Base-by-base conservation (phyloP, 1,140 invertebrate species). In the Drosophila baimaii region DNA sequence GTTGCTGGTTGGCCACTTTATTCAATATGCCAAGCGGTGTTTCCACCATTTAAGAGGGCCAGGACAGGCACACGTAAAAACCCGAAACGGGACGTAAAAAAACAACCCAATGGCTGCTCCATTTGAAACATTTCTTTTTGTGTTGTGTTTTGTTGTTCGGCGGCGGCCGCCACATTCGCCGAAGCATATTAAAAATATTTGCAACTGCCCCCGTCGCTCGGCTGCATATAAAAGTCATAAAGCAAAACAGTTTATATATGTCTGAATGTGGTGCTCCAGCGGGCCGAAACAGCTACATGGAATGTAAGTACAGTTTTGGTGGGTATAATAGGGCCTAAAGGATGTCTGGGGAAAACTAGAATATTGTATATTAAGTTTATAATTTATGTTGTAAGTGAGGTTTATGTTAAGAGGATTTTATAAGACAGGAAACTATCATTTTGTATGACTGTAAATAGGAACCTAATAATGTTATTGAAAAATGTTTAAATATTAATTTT, bases 111-210 rank as follows among this genome's bases (percentile, higher is more conserved):
- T 37, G 49, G 61, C 47, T 49, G 46, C 57, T 46, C 65, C 65
- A 69, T 69, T 69, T 56, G 64, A 79, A 79, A 63, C 47, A 41
- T 55, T 81, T 81, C 69, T 70, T 61, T 71, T 74, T n/a, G n/a
- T 43, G 49, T 39, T 29, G 12, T 63, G 52, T n/a, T 27, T 66
- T 6, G 21, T 25, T 70, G 61, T 74, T 75, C 52, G 12, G 49
- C 39, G 9, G 27, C 37, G 12, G 43, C 37, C 37, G 29, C 58
- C 43, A 37, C 79, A 72, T 47, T 71, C 57, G 64, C 33, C 52
- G 76, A 64, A 83, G 83, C 83, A 88, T 88, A 88, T 89, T 89
- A 88, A 88, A 88, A 88, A 84, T 84, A 80, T 77, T 88, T 84
- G 56, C 83, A 77, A 77, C 63, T 70, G 74, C 52, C 57, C 27